A percentile compares a stretch with the other conserved stretches of the same genome.
These are phyloP conservation scores for Drosophila maculinotata DNA, from an alignment of 2,888 invertebrate species.

Conservation along the genomic window DNA sequence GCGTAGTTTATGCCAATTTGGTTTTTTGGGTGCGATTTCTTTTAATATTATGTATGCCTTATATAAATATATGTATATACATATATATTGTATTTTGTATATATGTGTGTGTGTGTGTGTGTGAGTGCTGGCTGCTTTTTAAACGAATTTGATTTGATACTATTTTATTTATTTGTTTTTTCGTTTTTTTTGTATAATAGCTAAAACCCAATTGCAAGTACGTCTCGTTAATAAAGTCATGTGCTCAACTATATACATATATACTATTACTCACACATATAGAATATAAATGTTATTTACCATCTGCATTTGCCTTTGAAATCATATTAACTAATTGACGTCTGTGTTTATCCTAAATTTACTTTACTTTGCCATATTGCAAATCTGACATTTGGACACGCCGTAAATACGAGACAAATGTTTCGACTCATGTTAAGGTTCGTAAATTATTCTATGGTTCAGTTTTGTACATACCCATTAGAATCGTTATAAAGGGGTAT, in stretches of 20 bases:
- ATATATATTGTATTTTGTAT: too few relatives aligned
- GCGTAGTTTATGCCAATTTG: slow-evolving; percentile 79
- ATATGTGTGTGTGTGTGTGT: background rate
- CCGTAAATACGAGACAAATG: slow-evolving; percentile 49
- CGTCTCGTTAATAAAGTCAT: slow-evolving; percentile 33
- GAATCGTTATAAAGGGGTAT: background rate
- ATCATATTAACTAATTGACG: slow-evolving; percentile 77
- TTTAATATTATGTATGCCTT: slow-evolving; percentile 74
- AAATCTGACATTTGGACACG: slow-evolving; percentile 59
- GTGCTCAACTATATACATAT: slow-evolving; percentile 17
- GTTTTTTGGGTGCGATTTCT: slow-evolving; percentile 74
- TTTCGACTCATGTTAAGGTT: slow-evolving; percentile 48
- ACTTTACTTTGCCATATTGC: too few relatives aligned
- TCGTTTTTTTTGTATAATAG: slow-evolving; percentile 48
- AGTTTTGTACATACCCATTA: background rate
- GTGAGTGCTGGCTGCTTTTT: slow-evolving; percentile 47
- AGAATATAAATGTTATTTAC: background rate
- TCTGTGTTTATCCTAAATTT: slow-evolving; percentile 60
- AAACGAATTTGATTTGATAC: slow-evolving; percentile 65
- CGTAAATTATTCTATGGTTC: slow-evolving; percentile 6
- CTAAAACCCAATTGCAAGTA: slow-evolving; percentile 53
- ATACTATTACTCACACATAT: too few relatives aligned
- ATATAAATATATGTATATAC: slow-evolving; percentile 31
- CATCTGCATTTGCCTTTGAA: slow-evolving; percentile 26
- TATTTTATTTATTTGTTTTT: slow-evolving; percentile 30